Conservation (phyloP, 2,113 vertebrate genomes). For the Todiramphus chloris region DNA sequence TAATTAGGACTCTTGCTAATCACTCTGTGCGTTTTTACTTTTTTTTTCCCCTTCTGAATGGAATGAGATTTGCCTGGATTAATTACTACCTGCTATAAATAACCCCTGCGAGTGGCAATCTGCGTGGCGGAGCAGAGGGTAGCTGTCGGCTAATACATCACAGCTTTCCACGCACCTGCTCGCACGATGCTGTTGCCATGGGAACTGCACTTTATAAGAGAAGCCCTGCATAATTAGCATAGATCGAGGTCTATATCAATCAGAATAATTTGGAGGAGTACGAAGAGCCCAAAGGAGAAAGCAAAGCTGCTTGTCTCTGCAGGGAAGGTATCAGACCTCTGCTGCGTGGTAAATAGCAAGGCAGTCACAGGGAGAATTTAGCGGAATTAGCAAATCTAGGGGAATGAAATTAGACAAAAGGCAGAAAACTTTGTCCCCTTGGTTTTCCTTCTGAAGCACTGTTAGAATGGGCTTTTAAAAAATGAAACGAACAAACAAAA, state of each 20-base stretch:
- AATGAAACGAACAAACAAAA: neutral
- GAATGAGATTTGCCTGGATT: constrained; percentile 75
- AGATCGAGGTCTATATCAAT: constrained; percentile 80
- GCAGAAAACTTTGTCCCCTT: constrained; percentile 29
- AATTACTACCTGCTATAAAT: constrained; percentile 84
- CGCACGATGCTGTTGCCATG: constrained; percentile 66
- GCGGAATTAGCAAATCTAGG: constrained; percentile 56
- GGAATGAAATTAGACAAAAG: constrained; percentile 10
- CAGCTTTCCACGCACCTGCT: constrained; percentile 80
- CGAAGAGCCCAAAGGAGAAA: constrained; percentile 73
- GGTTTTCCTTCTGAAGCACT: neutral
- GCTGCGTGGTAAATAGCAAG: constrained; percentile 69
- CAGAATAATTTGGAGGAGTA: constrained; percentile 80
- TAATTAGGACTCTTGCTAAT: constrained; percentile 78
- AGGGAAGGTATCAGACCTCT: constrained; percentile 67
- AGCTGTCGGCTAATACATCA: constrained; percentile 76
- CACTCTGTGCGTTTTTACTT: constrained; percentile 27
- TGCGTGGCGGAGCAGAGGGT: constrained; percentile 73
- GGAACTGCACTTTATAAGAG: constrained; percentile 75
- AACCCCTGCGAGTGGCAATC: constrained; percentile 68
- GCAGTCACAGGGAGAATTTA: constrained; percentile 61
- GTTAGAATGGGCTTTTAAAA: neutral
- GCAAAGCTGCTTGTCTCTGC: constrained; percentile 71
- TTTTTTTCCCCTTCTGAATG: constrained; percentile 39
- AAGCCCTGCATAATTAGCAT: constrained; percentile 77